Evolutionary conservation across 1,140 invertebrate genomes (phyloP).

Genomic region (Brachystomella parvula): DNA sequence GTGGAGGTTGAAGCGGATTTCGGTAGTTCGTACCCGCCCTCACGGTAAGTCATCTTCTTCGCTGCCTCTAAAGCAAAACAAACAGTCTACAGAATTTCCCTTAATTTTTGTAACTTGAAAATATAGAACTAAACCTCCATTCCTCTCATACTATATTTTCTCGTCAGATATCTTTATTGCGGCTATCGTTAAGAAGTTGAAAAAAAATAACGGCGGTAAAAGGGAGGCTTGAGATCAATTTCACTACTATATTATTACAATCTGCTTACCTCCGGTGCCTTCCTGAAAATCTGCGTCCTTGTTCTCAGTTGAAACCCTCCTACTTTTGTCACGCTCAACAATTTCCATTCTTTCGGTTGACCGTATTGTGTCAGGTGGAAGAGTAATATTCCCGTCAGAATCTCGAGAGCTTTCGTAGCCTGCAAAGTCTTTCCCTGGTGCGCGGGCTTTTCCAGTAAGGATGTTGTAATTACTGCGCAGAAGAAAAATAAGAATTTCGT

Average conservation of each 20-base stretch:
- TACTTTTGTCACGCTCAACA: not conserved
- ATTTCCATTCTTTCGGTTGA: not conserved
- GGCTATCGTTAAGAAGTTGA: too few relatives aligned
- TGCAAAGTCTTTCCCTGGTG: slow-evolving; percentile 5
- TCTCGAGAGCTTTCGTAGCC: slow-evolving; percentile 18
- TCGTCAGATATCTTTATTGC: too few relatives aligned
- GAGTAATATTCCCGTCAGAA: slow-evolving; percentile 6
- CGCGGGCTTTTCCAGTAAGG: slow-evolving; percentile 36
- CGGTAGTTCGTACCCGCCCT: not conserved
- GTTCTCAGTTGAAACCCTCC: too few relatives aligned
- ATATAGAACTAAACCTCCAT: too few relatives aligned
- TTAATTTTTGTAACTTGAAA: too few relatives aligned
- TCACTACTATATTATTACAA: too few relatives aligned
- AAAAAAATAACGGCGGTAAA: too few relatives aligned
- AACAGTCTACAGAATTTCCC: too few relatives aligned
- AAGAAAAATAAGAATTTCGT: slow-evolving; percentile 12
- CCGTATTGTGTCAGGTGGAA: not conserved
- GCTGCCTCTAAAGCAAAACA: not conserved
- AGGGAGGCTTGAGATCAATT: too few relatives aligned
- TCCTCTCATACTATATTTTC: too few relatives aligned
- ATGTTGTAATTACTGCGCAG: slow-evolving; percentile 39
- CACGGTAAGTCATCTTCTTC: not conserved
- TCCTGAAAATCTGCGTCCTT: too few relatives aligned
- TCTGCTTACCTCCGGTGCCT: too few relatives aligned
- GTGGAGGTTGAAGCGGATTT: slow-evolving; percentile 26